phyloP scores from a whole-genome alignment of 2,888 invertebrate species.

The Osedax frankpressi region DNA sequence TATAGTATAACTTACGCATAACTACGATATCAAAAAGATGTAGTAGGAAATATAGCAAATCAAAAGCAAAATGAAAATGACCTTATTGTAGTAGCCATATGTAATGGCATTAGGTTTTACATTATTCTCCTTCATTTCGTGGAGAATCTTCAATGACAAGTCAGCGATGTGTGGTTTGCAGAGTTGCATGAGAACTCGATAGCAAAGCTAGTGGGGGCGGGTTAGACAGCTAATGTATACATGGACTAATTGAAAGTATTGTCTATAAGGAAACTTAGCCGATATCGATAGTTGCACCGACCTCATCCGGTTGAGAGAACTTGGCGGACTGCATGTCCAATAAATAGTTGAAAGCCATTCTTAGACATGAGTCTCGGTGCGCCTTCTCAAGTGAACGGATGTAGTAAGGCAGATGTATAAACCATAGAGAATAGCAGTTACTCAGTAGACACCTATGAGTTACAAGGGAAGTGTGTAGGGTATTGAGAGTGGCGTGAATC shows the following conservation, averaged over 20 bases:
- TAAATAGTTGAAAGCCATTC: conserved; percentile 71
- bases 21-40: no score
- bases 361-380: conserved; percentile 45
- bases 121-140: conserved; percentile 62
- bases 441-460: conserved; percentile 43
- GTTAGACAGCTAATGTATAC: no score
- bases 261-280: no score
- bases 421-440: conserved; percentile 67
- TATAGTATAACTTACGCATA: no score
- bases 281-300: conserved; percentile 82
- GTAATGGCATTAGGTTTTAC: conserved; percentile 94
- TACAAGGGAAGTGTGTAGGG: not conserved
- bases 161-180: conserved; percentile 89
- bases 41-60: no score
- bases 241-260: no score
- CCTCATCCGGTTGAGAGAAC: conserved; percentile 73
- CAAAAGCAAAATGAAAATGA: no score
- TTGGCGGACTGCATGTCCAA: conserved; percentile 72
- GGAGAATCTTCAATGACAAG: conserved; percentile 67
- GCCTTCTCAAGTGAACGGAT: conserved; percentile 57
- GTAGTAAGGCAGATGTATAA: conserved; percentile 81
- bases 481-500: no score
- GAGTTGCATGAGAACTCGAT: conserved; percentile 92
- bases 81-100: conserved; percentile 73
- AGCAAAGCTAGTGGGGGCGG: conserved; percentile 87